Conservation (phyloP, 2,888 invertebrate species). For the Bellardia bayeri region DNA sequence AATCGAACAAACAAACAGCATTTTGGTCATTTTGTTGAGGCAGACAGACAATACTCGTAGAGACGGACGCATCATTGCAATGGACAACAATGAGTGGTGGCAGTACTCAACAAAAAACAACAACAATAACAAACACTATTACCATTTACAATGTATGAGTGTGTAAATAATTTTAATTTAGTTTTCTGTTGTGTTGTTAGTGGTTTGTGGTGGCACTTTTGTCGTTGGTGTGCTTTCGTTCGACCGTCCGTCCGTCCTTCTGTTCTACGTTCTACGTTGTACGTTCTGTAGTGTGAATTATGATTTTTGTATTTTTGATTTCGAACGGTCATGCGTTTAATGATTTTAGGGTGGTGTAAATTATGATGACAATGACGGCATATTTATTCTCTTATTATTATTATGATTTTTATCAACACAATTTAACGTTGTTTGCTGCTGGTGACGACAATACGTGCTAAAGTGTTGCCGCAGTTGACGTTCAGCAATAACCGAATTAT, state of each 20-base stretch:
- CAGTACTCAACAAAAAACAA: conserved; percentile 1
- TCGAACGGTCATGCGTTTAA: conserved; percentile 59
- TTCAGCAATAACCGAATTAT: conserved; percentile 55
- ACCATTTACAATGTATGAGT: background rate
- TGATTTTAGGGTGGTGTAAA: conserved; percentile 60
- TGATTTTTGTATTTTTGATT: conserved; percentile 42
- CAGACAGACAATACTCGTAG: background rate
- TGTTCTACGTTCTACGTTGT: background rate
- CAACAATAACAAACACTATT: background rate
- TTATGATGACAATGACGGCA: conserved; percentile 37
- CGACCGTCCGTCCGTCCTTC: background rate
- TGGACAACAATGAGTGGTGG: conserved; percentile 53
- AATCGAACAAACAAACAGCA: conserved; percentile 37
- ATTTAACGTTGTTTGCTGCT: conserved; percentile 48
- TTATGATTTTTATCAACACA: conserved; percentile 50
- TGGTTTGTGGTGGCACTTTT: background rate
- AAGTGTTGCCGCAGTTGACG: conserved; percentile 32
- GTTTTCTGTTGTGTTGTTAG: conserved; percentile 30
- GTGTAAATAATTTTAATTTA: conserved; percentile 50
- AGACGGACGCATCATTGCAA: conserved; percentile 39
- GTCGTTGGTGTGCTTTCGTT: background rate
- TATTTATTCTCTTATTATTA: conserved; percentile 38
- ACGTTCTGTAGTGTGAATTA: conserved; percentile 35
- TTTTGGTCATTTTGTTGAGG: conserved; percentile 41
- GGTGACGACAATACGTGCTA: conserved; percentile 55